phyloP scores from a whole-genome alignment of 1,140 invertebrate species.

The Hestina assimilis region DNA sequence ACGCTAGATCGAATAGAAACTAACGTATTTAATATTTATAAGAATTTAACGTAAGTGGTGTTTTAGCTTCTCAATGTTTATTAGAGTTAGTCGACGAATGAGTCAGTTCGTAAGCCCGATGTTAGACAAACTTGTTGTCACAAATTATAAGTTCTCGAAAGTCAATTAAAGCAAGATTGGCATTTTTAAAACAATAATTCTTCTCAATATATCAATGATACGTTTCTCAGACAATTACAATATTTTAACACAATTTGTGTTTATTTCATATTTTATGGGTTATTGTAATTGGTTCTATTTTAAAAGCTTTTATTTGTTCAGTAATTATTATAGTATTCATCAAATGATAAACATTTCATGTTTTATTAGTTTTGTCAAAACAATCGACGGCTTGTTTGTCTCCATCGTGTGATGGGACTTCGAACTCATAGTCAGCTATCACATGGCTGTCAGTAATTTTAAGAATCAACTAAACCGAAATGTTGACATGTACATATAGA shows the following conservation, averaged over 20 bases:
- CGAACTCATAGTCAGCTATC: slow-evolving; percentile 76
- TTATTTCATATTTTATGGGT: too few relatives aligned
- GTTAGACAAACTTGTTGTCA: slow-evolving; percentile 68
- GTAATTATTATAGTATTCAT: neutral
- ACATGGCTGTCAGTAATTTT: slow-evolving; percentile 78
- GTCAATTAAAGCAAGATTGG: slow-evolving; percentile 23
- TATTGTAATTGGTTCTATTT: too few relatives aligned
- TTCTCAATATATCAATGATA: too few relatives aligned
- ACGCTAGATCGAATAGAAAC: slow-evolving; percentile 58
- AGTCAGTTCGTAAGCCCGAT: slow-evolving; percentile 65
- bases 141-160: slow-evolving; percentile 6
- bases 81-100: slow-evolving; percentile 78
- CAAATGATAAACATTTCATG: neutral
- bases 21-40: slow-evolving; percentile 58
- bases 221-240: too few relatives aligned
- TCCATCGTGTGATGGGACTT: slow-evolving; percentile 62
- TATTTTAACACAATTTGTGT: too few relatives aligned
- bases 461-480: slow-evolving; percentile 72
- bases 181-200: too few relatives aligned
- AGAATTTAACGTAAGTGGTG: slow-evolving; percentile 52
- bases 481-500: slow-evolving; percentile 77
- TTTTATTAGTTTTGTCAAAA: neutral
- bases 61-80: slow-evolving; percentile 77
- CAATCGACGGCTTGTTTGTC: slow-evolving; percentile 42
- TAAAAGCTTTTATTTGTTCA: neutral